Base-by-base conservation (phyloP, 2,888 invertebrate species). In the Drosophila villosipedis region DNA sequence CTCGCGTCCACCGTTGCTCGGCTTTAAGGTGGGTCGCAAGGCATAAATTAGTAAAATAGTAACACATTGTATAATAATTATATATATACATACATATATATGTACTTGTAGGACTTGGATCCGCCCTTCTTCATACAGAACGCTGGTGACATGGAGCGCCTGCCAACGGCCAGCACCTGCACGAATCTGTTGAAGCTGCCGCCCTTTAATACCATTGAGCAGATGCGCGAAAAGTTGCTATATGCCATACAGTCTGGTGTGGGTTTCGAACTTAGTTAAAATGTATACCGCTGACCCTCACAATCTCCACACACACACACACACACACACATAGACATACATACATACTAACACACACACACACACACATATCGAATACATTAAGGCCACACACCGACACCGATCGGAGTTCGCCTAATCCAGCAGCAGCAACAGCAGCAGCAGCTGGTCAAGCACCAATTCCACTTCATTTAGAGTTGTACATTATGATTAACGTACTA, bases 111-210 rank as follows among this genome's bases (percentile, higher is more conserved):
- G 97, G 99, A 99, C 92, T 94, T 99, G 77, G 97, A 98, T 93
- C 99, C 99, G 16, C 96, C 98, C 3, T 99, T 99, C 94, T 98
- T 98, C 92, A 98, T 99, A 91, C 99, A 99, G 91, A 97, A 97
- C 73, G 98, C 97, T 66, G 99, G 98, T 16, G 95, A 95, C 57
- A 96, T 97, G 82, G 97, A 98, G 92, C 96, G 99, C 19, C 95
- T 99, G 91, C 99, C 99, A 0, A 98, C 99, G 16, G 98, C 99
- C 12, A 98, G 98, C 93, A 99, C 99, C 6, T 99, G 99, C 92
- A 98, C 99, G 96, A 99, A 99, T 94, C 95, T 99, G 76, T 94
- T 99, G 73, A 99, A 99, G 94, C 95, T 99, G 83, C 99, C 99
- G 0, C 97, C 98, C 91, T 98, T 98, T 92, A 95, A 95, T 76